These are phyloP conservation scores for Channa argus DNA, from an alignment of 2,113 vertebrate species.

Conservation along the genomic window DNA sequence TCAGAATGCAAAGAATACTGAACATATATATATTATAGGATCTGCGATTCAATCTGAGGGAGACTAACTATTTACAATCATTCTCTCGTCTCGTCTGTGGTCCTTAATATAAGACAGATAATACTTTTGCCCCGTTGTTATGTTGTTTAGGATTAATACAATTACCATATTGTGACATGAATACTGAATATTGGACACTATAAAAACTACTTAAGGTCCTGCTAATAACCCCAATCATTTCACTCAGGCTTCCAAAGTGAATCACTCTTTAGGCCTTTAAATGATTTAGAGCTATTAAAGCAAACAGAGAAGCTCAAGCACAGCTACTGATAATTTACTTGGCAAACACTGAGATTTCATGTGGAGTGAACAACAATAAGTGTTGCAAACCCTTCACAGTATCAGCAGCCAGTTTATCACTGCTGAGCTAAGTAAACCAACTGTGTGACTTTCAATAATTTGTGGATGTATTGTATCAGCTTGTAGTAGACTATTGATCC, in stretches of 20 bases:
- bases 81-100: not conserved
- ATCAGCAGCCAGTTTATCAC: conserved; percentile 15
- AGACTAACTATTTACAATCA: not conserved
- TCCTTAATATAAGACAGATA: not conserved
- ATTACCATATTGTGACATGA: not conserved
- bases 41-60: not conserved
- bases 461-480: conserved; percentile 12
- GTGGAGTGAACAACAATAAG: conserved; percentile 32
- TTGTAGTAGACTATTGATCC: conserved; percentile 26
- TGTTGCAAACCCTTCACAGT: conserved; percentile 25
- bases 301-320: conserved; percentile 16
- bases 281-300: conserved; percentile 34
- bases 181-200: not conserved
- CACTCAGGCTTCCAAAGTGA: conserved; percentile 8
- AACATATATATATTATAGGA: no score
- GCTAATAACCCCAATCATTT: conserved; percentile 22
- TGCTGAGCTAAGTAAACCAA: conserved; percentile 21
- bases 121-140: not conserved
- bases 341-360: conserved; percentile 29
- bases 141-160: not conserved
- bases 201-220: conserved; percentile 17
- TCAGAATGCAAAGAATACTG: not conserved
- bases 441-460: conserved; percentile 32
- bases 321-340: conserved; percentile 2
- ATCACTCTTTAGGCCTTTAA: conserved; percentile 29